Percentiles rank a stretch among this genome's conserved stretches.
Evolutionary conservation across 2,888 invertebrate species (phyloP).

Genomic region (Seira musarum): DNA sequence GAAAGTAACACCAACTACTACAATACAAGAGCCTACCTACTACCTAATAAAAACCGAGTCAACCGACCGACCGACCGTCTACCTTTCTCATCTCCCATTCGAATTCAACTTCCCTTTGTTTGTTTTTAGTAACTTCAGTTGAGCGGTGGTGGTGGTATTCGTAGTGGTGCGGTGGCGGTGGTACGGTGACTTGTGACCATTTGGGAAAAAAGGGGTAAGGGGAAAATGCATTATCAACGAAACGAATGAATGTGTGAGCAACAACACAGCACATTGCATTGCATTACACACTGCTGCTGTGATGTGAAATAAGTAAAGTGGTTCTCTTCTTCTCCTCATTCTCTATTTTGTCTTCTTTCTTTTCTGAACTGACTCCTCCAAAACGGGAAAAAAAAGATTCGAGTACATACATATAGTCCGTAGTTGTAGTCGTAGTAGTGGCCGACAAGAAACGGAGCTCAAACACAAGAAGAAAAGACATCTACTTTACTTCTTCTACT

Average conservation of each 20-base stretch:
- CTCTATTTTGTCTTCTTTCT: slow-evolving; percentile 7
- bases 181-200: slow-evolving; percentile 45
- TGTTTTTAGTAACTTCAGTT: slow-evolving; percentile 35
- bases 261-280: slow-evolving; percentile 25
- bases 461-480: neutral
- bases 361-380: slow-evolving; percentile 24
- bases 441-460: slow-evolving; percentile 49
- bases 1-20: too few species aligned
- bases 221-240: slow-evolving; percentile 18
- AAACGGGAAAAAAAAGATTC: slow-evolving; percentile 14
- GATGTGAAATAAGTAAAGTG: neutral
- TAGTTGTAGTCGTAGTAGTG: slow-evolving; percentile 43
- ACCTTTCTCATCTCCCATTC: slow-evolving; percentile 17
- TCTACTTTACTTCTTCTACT: slow-evolving; percentile 1
- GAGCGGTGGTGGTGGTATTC: slow-evolving; percentile 1
- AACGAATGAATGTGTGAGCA: neutral
- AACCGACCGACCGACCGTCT: slow-evolving; percentile 29
- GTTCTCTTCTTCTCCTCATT: slow-evolving; percentile 17
- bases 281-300: neutral
- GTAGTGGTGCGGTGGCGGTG: slow-evolving; percentile 24
- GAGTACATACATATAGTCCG: too few species aligned
- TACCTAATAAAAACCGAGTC: slow-evolving; percentile 12
- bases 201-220: slow-evolving; percentile 44
- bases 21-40: too few species aligned
- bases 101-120: slow-evolving; percentile 29